Conservation (phyloP, 2,113 vertebrate species). For the Riparia riparia region DNA sequence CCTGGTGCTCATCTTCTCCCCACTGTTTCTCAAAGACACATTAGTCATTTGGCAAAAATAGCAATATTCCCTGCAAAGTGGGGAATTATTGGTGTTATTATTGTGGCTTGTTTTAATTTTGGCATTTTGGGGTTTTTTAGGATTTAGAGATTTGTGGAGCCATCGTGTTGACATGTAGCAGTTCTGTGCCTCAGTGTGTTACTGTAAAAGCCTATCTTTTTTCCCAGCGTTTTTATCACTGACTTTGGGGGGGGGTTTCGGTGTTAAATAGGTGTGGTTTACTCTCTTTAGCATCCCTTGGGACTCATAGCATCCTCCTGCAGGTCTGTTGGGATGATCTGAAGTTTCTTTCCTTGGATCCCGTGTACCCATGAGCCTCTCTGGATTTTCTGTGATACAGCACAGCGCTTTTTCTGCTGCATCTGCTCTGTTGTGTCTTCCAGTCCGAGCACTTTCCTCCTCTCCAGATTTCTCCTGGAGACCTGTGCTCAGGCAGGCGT, state of each 20-base stretch:
- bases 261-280: neutral
- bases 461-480: neutral
- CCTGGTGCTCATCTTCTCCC: neutral
- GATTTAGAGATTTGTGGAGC: neutral
- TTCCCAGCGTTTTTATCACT: neutral
- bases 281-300: neutral
- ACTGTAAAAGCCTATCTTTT: neutral
- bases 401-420: neutral
- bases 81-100: neutral
- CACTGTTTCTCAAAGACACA: neutral
- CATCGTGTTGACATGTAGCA: fast-evolving
- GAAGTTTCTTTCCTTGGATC: neutral
- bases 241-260: fast-evolving
- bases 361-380: neutral
- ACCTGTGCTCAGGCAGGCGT: neutral
- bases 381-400: neutral
- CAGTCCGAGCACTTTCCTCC: neutral
- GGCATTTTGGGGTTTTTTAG: neutral
- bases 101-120: neutral
- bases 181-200: neutral
- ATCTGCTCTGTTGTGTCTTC: neutral
- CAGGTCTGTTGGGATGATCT: neutral
- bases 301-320: neutral
- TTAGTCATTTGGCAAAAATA: neutral
- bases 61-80: neutral